Evolutionary conservation across 1,140 invertebrate genomes (phyloP).

Genomic region (Galendromus occidentalis): DNA sequence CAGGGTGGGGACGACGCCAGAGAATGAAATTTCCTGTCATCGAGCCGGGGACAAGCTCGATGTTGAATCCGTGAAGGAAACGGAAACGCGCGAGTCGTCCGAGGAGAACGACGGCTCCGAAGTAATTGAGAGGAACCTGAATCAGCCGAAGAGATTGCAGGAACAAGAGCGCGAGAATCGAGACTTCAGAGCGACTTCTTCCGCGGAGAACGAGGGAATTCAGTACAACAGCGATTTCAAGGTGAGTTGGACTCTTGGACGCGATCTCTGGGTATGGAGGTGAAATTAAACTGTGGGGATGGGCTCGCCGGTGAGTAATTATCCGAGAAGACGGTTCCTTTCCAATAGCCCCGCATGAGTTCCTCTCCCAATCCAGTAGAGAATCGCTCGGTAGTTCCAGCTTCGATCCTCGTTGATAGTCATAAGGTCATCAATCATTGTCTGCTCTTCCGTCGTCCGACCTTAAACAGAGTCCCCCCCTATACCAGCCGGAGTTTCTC

Average conservation of each 20-base stretch:
- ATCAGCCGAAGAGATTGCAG: background rate
- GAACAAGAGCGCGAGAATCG: background rate
- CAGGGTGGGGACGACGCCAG: slow-evolving; percentile 49
- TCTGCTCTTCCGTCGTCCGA: too few species aligned
- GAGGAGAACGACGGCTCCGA: slow-evolving; percentile 33
- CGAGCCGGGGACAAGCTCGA: slow-evolving; percentile 33
- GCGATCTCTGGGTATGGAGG: too few species aligned
- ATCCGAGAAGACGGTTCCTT: too few species aligned
- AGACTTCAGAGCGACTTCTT: background rate
- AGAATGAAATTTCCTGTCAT: slow-evolving; percentile 58
- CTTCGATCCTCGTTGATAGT: too few species aligned
- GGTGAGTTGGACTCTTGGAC: background rate
- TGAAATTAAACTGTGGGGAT: too few species aligned
- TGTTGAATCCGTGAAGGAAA: background rate
- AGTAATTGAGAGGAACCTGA: background rate
- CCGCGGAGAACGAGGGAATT: background rate
- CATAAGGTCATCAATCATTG: too few species aligned
- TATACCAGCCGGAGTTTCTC: too few species aligned
- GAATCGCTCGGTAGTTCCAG: too few species aligned
- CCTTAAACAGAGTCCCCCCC: too few species aligned
- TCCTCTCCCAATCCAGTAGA: too few species aligned
- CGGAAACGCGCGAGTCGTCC: slow-evolving; percentile 42
- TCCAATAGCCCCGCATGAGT: too few species aligned
- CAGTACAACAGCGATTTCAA: background rate
- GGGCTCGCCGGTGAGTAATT: too few species aligned